Conservation (phyloP, 2,797 vertebrate species). For the Muraenolepis orangiensis region DNA sequence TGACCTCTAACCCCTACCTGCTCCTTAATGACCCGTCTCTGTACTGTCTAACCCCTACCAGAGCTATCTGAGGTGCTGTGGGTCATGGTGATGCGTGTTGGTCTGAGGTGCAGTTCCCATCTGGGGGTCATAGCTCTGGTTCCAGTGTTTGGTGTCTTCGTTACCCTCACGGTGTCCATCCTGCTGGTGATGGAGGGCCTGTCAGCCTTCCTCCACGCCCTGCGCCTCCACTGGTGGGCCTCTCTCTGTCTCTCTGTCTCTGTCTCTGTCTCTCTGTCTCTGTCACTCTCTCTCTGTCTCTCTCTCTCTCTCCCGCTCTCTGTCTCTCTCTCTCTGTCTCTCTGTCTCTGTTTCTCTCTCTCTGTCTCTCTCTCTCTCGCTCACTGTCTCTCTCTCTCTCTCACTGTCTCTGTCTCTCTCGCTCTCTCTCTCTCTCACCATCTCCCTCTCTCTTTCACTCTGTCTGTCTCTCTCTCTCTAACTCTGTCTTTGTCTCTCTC, state of each 20-base stretch:
- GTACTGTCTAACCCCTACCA: slow-evolving; percentile 42
- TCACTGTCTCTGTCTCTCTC: neutral
- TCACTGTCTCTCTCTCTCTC: neutral
- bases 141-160: slow-evolving; percentile 83
- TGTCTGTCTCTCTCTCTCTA: neutral
- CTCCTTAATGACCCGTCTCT: neutral
- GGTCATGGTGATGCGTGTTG: slow-evolving; percentile 91
- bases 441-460: too few species aligned
- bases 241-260: neutral
- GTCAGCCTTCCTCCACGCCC: slow-evolving; percentile 94
- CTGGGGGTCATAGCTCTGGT: slow-evolving; percentile 81
- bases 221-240: slow-evolving; percentile 93
- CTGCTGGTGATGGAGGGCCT: slow-evolving; percentile 96
- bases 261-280: neutral
- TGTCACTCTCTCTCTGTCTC: neutral
- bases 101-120: slow-evolving; percentile 76
- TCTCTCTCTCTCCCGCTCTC: neutral
- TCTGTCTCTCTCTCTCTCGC: neutral
- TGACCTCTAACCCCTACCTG: too few species aligned
- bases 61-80: slow-evolving; percentile 96
- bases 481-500: neutral
- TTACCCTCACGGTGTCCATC: slow-evolving; percentile 85
- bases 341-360: neutral
- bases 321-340: neutral
- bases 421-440: neutral